These are phyloP conservation scores for Salvelinus namaycush DNA, from an alignment of 2,113 vertebrate species.

Conservation along the genomic window DNA sequence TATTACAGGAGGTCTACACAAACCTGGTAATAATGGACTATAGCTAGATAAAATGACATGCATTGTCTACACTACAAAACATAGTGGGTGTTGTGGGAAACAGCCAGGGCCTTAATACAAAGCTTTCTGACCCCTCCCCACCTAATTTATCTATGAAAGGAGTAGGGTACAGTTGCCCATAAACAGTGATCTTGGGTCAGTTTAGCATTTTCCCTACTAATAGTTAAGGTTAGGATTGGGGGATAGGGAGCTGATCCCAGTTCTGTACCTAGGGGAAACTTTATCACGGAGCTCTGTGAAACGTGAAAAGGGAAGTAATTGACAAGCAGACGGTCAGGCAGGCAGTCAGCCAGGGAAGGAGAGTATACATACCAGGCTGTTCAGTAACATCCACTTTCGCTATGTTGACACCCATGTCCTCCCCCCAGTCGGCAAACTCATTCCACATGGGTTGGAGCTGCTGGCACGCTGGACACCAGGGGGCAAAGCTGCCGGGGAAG, in stretches of 20 bases:
- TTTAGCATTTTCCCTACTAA: too few species aligned
- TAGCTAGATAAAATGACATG: not conserved
- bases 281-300: not conserved
- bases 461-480: slow-evolving; percentile 96
- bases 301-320: not conserved
- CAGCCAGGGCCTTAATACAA: too few species aligned
- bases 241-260: not conserved
- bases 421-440: slow-evolving; percentile 92
- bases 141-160: too few species aligned
- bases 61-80: too few species aligned
- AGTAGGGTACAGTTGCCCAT: too few species aligned
- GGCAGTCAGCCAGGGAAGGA: not conserved
- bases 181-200: too few species aligned
- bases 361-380: slow-evolving; percentile 81
- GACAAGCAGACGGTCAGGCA: not conserved
- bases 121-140: too few species aligned
- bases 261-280: too few species aligned
- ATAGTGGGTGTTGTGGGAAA: too few species aligned
- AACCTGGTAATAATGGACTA: not conserved
- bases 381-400: slow-evolving; percentile 97
- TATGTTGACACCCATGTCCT: slow-evolving; percentile 90
- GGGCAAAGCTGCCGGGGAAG: slow-evolving; percentile 82
- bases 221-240: not conserved
- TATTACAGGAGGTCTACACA: not conserved
- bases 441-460: slow-evolving; percentile 92